Base-by-base conservation (phyloP, 1,140 invertebrate genomes). In the Pinna nobilis region DNA sequence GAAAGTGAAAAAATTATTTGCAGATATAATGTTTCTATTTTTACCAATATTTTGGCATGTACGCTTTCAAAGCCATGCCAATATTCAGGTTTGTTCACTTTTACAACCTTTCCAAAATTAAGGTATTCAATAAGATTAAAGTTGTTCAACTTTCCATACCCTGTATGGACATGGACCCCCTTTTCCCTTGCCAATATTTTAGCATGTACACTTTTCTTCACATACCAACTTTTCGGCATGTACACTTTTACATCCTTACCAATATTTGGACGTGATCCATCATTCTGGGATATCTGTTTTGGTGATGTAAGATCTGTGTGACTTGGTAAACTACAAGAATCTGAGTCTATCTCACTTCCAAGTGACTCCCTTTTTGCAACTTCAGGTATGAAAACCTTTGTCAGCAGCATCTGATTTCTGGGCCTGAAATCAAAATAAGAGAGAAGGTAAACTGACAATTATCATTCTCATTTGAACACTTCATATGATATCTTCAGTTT, bases 401-500 rank as follows among this genome's bases (percentile, higher is more conserved):
- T 93, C 77, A 93, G 92, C 91, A 95, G 93, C 25, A 94, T 76
- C 71, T 93, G 91, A 47, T 92, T 79, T 68, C 86, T 86, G 65
- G n/a, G n/a, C n/a, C n/a, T 25, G 77, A 76, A 39, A 74, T 35
- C 33, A 28, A 25, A 18, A n/a, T n/a, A 20, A 32, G 20, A 53
- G 30, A 23, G 15, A 23, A 13, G 1, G 15, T 20, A 23, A 28
- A 53, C 23, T 23, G 23, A 23, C 7, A 28, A 53, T 23, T 13
- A 53, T 20, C n/a, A 47, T 47, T 15, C 0, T 18, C 5, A 3
- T 18, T 47, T 18, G 15, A 6, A 47, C n/a, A n/a, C n/a, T n/a
- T n/a, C n/a, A n/a, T n/a, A n/a, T n/a, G n/a, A n/a, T n/a, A n/a
- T n/a, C n/a, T n/a, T n/a, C n/a, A n/a, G n/a, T n/a, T n/a, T n/a